phyloP scores from a whole-genome alignment of 23 tunicate species.

The Trididemnum clinides region DNA sequence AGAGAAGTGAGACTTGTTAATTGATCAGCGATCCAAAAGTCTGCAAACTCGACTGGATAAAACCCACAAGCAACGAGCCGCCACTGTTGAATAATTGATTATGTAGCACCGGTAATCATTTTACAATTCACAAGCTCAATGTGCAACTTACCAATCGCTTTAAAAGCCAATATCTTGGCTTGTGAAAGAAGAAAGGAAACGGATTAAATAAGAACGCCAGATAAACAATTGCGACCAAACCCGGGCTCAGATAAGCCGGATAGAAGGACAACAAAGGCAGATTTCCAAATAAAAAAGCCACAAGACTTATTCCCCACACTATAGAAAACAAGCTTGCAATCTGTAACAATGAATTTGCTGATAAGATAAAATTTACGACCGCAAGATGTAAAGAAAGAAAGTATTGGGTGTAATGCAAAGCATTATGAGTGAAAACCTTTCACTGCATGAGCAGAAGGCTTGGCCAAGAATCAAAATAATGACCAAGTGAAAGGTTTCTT shows the following conservation, averaged over 20 bases:
- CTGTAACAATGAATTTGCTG: constrained; percentile 7
- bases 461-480: no score
- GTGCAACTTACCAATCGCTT: constrained; percentile 75
- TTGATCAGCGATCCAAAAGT: constrained; percentile 99
- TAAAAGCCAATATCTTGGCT: constrained; percentile 85
- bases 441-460: no score
- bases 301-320: constrained; percentile 70
- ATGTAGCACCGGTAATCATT: neutral
- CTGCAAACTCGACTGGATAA: constrained; percentile 94
- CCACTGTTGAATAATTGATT: constrained; percentile 44
- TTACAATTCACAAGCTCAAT: no score
- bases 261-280: constrained; percentile 24
- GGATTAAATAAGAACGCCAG: constrained; percentile 78
- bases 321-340: constrained; percentile 61
- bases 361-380: no score
- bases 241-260: constrained; percentile 79
- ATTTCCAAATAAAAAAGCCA: constrained; percentile 56
- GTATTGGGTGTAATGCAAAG: no score
- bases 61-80: constrained; percentile 91
- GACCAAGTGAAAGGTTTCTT: no score
- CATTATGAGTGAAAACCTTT: no score
- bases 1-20: constrained; percentile 74
- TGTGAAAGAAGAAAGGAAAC: constrained; percentile 82
- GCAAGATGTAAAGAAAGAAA: no score
- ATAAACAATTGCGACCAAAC: constrained; percentile 48